A percentile compares a stretch with the other conserved stretches of the same genome.
Conservation (phyloP, 1,140 invertebrate genomes). For the Bombus affinis region DNA sequence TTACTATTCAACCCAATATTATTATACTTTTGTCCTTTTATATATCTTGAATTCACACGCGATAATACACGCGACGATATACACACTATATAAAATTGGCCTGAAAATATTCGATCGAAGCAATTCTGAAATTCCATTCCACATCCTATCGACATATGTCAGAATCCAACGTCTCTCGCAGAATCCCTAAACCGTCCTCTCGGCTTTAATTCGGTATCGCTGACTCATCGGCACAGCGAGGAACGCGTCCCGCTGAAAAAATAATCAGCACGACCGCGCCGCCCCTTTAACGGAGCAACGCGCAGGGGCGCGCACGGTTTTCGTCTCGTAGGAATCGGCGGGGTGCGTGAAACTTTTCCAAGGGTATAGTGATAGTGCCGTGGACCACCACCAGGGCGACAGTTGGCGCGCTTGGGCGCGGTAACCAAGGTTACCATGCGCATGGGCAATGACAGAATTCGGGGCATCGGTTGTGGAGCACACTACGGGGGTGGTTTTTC, state of each 20-base stretch:
- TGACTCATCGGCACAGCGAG: background rate
- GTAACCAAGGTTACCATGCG: constrained; percentile 60
- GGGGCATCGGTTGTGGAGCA: constrained; percentile 67
- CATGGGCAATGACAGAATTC: constrained; percentile 67
- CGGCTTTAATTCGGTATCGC: background rate
- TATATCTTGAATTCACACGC: no score
- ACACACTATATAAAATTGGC: no score
- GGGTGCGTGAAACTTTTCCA: constrained; percentile 2
- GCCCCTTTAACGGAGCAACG: background rate
- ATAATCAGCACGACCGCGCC: background rate
- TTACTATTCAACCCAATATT: no score
- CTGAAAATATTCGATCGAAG: background rate
- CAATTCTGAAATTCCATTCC: background rate
- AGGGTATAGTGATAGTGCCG: background rate
- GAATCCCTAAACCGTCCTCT: background rate
- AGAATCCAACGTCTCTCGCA: background rate
- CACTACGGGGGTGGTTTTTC: constrained; percentile 75
- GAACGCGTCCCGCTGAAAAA: background rate
- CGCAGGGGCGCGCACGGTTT: background rate
- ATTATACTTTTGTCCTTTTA: no score
- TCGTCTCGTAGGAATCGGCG: background rate
- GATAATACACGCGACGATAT: background rate
- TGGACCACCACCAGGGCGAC: constrained; percentile 16
- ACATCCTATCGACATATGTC: background rate
- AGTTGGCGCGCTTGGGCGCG: constrained; percentile 49